A percentile compares a stretch with the other conserved stretches of the same genome.
phyloP scores from a whole-genome alignment of 2,888 invertebrate genomes.

The Carterocephalus palaemon region DNA sequence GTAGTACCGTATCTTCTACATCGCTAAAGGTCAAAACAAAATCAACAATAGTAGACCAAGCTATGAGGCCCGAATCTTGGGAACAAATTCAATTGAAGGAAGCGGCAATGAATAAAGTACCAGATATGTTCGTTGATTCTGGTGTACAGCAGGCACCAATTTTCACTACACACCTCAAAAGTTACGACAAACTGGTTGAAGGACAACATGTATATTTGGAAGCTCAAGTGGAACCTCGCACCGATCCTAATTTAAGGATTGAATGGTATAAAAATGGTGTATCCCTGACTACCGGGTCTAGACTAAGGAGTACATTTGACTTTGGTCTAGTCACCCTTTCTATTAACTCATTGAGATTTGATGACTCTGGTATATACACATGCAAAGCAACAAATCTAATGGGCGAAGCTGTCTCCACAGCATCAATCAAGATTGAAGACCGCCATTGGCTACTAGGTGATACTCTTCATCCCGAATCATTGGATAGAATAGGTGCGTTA shows the following conservation, averaged over 20 bases:
- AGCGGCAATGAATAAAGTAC: constrained; percentile 93
- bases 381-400: constrained; percentile 95
- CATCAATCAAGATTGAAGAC: constrained; percentile 92
- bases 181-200: constrained; percentile 89
- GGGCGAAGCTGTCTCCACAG: constrained; percentile 96
- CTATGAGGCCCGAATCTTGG: constrained; percentile 94
- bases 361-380: constrained; percentile 97
- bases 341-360: constrained; percentile 90
- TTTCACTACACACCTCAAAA: constrained; percentile 94
- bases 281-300: constrained; percentile 90
- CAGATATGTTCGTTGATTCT: constrained; percentile 91
- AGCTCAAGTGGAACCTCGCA: constrained; percentile 93
- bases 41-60: constrained; percentile 88
- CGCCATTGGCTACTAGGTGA: constrained; percentile 93
- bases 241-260: constrained; percentile 91
- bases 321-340: constrained; percentile 97
- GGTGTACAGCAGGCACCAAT: constrained; percentile 95
- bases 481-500: constrained; percentile 90
- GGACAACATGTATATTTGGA: constrained; percentile 92
- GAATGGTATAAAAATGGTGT: constrained; percentile 97
- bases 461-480: constrained; percentile 92
- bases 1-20: constrained; percentile 95
- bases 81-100: constrained; percentile 94
- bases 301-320: constrained; percentile 96
- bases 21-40: constrained; percentile 92